These are phyloP conservation scores for Podarcis siculus DNA, from an alignment of 2,797 vertebrate species.

Conservation along the genomic window DNA sequence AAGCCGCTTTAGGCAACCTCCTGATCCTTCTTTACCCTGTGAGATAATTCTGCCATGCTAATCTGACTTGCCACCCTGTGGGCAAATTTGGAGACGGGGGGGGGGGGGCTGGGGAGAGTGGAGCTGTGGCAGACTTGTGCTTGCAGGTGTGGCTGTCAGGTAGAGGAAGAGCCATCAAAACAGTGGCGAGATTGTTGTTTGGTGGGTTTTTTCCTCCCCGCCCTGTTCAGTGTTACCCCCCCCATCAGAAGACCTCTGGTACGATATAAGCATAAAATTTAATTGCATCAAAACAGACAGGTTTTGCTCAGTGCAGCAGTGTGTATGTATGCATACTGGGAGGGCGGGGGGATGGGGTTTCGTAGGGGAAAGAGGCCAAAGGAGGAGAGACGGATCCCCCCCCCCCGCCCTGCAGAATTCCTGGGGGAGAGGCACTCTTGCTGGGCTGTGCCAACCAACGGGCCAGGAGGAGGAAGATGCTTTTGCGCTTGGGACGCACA, in stretches of 20 bases:
- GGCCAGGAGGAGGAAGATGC: slow-evolving; percentile 5
- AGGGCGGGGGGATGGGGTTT: background rate
- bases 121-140: slow-evolving; percentile 1
- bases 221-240: slow-evolving; percentile 1
- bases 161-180: background rate
- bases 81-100: background rate
- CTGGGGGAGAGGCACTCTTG: background rate
- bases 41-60: background rate
- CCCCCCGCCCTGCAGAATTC: background rate
- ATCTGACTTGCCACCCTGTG: background rate
- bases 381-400: background rate
- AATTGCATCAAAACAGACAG: slow-evolving; percentile 40
- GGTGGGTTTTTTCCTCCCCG: background rate
- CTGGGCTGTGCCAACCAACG: slow-evolving; percentile 14
- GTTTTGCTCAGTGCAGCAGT: slow-evolving; percentile 40
- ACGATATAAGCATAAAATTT: slow-evolving; percentile 42
- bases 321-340: slow-evolving; percentile 5
- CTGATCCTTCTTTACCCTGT: background rate
- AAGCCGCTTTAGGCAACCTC: background rate
- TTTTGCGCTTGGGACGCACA: background rate
- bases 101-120: too few relatives aligned
- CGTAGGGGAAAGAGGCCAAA: background rate
- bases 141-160: background rate
- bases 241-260: slow-evolving; percentile 34
- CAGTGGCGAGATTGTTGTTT: background rate